Conservation (phyloP, 1,140 invertebrate species). For the Drosophila parabipectinata region DNA sequence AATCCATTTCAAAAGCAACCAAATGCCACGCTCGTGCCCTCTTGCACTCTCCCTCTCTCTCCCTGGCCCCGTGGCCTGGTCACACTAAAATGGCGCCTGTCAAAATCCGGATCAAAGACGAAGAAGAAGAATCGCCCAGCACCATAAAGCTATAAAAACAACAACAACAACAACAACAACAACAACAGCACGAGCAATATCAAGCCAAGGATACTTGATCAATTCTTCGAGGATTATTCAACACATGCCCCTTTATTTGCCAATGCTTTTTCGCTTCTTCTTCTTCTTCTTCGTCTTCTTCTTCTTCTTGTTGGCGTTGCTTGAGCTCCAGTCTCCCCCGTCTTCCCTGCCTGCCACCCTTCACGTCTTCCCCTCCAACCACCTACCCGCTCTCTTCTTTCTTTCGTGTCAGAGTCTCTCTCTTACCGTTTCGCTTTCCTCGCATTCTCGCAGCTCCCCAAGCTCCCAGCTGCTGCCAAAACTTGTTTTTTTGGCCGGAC, state of each 20-base stretch:
- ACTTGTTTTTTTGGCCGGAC: constrained; percentile 50
- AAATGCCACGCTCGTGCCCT: background rate
- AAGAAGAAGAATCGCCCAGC: background rate
- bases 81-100: constrained; percentile 69
- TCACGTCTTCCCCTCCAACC: no score
- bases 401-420: background rate
- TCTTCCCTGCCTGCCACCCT: no score
- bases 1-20: no score
- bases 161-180: background rate
- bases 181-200: background rate
- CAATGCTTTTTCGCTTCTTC: background rate
- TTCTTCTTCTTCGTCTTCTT: constrained; percentile 1
- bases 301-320: constrained; percentile 11
- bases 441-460: constrained; percentile 36
- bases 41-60: constrained; percentile 1
- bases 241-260: constrained; percentile 21
- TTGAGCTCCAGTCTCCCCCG: background rate
- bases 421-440: constrained; percentile 35
- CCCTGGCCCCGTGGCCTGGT: constrained; percentile 8
- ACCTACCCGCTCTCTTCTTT: background rate
- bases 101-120: constrained; percentile 32
- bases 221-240: constrained; percentile 44
- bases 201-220: constrained; percentile 36
- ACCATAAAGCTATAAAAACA: no score
- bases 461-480: constrained; percentile 59